Conservation (phyloP, 2,797 vertebrate species). For the Ceryle rudis region DNA sequence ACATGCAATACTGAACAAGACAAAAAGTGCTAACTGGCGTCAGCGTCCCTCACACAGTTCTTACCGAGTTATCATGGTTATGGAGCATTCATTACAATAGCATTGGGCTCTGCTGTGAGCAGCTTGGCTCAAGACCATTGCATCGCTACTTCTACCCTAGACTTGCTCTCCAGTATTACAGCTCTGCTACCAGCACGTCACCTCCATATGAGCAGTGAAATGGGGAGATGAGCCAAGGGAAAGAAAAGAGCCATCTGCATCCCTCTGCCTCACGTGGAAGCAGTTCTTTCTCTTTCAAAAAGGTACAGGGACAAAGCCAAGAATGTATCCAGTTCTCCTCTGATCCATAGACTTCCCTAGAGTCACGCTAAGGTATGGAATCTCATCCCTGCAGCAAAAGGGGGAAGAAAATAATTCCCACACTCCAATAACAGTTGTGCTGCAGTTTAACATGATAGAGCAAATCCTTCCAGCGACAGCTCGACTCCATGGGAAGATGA, state of each 20-base stretch:
- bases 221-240: not conserved
- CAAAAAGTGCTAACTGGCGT: not conserved
- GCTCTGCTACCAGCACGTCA: not conserved
- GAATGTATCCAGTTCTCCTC: not conserved
- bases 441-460: not conserved
- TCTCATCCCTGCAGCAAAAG: not conserved
- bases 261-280: not conserved
- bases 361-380: not conserved
- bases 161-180: not conserved
- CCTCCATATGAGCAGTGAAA: not conserved
- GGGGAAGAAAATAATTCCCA: not conserved
- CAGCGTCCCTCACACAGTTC: not conserved
- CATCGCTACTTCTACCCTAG: not conserved
- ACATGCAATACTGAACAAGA: rapidly evolving
- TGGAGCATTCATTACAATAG: not conserved
- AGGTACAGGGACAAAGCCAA: not conserved
- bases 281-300: not conserved
- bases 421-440: not conserved
- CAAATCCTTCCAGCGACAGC: not conserved
- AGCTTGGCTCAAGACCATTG: not conserved
- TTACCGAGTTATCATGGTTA: not conserved
- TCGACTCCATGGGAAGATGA: not conserved
- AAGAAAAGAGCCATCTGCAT: not conserved
- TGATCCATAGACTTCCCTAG: not conserved
- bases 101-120: not conserved